A percentile compares a stretch with the other conserved stretches of the same genome.
Evolutionary conservation across 2,797 vertebrate species (phyloP).

Genomic region (Notamacropus eugenii): DNA sequence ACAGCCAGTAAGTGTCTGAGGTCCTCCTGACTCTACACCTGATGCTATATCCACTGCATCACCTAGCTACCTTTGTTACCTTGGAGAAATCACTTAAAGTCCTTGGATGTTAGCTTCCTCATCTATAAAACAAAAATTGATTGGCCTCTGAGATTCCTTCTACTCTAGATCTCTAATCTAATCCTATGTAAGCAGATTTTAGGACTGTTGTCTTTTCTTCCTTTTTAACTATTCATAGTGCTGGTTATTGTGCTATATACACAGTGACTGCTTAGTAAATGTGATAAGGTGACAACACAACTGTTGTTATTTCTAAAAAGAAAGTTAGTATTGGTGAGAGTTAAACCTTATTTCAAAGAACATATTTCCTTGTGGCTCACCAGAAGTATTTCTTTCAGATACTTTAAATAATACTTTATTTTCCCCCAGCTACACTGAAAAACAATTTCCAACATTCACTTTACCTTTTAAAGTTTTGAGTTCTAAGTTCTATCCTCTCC

Average conservation of each 20-base stretch:
- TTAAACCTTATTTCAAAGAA: constrained; percentile 35
- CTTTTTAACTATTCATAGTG: background rate
- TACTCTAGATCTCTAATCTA: constrained; percentile 5
- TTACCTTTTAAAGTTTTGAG: background rate
- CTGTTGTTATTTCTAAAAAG: background rate
- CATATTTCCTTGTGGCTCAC: constrained; percentile 3
- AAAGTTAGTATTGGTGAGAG: background rate
- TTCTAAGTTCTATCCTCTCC: background rate
- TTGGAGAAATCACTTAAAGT: background rate
- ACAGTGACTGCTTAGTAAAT: background rate
- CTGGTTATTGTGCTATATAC: background rate
- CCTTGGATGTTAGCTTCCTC: background rate
- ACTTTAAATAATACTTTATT: background rate
- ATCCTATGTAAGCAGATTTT: background rate
- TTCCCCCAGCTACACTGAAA: background rate
- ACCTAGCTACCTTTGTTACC: background rate
- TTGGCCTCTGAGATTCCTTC: background rate
- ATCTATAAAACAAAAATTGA: background rate
- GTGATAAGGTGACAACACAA: background rate
- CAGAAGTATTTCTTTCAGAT: constrained; percentile 46
- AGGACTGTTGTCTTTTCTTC: background rate
- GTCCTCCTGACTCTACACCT: background rate
- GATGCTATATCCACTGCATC: background rate
- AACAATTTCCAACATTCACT: background rate
- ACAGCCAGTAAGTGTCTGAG: background rate